Conservation (phyloP, 2,888 invertebrate genomes). For the Noctua janthe region DNA sequence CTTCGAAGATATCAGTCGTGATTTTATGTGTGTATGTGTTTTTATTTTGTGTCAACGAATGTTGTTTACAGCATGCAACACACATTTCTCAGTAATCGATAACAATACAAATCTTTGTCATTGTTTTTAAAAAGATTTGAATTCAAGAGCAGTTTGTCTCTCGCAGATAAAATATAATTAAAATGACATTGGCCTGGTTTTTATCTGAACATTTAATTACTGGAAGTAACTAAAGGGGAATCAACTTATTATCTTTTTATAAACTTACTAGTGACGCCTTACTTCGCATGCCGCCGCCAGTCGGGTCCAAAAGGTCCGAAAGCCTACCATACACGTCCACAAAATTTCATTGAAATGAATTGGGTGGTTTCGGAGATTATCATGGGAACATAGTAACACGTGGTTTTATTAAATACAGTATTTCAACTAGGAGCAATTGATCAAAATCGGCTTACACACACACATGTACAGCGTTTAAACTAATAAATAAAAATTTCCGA, state of each 20-base stretch:
- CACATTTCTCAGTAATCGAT: background rate
- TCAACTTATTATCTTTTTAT: background rate
- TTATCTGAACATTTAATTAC: conserved; percentile 17
- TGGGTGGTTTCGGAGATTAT: background rate
- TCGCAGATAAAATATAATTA: conserved; percentile 3
- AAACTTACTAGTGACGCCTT: background rate
- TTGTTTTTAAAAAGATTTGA: background rate
- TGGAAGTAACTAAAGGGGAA: background rate
- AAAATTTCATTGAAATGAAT: background rate
- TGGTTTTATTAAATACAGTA: background rate
- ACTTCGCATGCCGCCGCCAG: background rate
- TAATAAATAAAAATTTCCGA: background rate
- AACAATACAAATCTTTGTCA: background rate
- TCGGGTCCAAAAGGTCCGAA: background rate
- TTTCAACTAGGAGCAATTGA: background rate
- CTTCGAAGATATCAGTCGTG: background rate
- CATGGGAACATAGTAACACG: background rate
- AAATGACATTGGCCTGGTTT: conserved; percentile 24
- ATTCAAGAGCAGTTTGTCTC: background rate
- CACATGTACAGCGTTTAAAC: background rate
- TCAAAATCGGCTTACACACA: background rate
- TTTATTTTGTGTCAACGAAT: background rate
- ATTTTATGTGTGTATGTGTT: background rate
- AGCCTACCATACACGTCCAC: background rate
- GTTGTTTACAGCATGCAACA: background rate